Evolutionary conservation across 37 sponge, comb jelly and placozoan species (phyloP), one percentile per base, ranked within the genome.

Genomic region (Lycopodina hypogea): DNA sequence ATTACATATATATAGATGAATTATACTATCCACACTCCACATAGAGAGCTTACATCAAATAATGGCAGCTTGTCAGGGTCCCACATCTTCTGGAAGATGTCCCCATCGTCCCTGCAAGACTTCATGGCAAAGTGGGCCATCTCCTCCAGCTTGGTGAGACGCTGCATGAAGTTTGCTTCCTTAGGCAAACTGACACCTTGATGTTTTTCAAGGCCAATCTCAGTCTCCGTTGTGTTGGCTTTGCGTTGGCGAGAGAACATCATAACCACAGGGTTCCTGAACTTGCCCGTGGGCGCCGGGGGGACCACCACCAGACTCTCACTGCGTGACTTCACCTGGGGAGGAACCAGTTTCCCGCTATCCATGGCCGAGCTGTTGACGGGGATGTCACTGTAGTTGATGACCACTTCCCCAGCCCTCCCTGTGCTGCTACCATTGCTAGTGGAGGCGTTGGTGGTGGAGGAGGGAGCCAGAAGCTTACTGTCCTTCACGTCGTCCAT

Each of bases 141-240:
- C 33, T 92, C 93, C 35, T 87, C 89, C 57, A 84, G 67, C n/a
- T 52, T 56, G 0, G 66, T 41, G 53, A 92, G 62, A 0, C 28
- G 63, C 0, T 62, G 42, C 11, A 81, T 30, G 24, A 88, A 57
- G 9, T 63, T 22, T 17, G 81, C 63, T 22, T 88, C 86, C 41
- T 84, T 84, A 18, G 89, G 93, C 22, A 84, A 34, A 15, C 58
- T 39, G 3, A 87, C 70, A 29, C 21, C 29, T 14, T 22, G n/a
- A 74, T 87, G 84, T 82, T 82, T 81, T 11, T 72, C 68, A 30
- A 61, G 71, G 11, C 26, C 74, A 0, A 56, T 71, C 6, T 45
- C 74, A 23, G 30, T 8, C 21, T 81, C 83, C 21, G 21, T 8
- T 15, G 80, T 0, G 35, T 51, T 26, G 42, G 38, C 22, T 72